Base-by-base conservation (phyloP, 1,140 invertebrate genomes). In the Drosophila sp. region DNA sequence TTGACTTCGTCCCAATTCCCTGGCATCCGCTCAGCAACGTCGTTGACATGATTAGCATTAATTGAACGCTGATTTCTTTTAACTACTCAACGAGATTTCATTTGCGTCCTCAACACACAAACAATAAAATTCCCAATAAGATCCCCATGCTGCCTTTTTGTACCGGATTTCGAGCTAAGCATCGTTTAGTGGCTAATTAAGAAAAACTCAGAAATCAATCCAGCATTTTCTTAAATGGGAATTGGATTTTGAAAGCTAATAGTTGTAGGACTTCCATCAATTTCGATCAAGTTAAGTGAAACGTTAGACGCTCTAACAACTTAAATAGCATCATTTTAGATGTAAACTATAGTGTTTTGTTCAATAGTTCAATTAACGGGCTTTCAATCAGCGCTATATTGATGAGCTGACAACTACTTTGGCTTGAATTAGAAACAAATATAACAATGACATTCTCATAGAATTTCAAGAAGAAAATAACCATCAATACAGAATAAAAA, bases 31-130 rank as follows among this genome's bases (percentile, higher is more conserved):
- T 29, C 9, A 8, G 6, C 32, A 62, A 21, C 51, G 57, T 36
- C 56, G 61, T 57, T 78, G 76, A 76, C 72, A 72, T 72, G 76
- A 78, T 78, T 78, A 78, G 72, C 76, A 76, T 78, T 78, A 66
- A 78, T 78, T 78, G 73, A 76, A 66, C 67, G 51, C 56, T 78
- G 76, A 78, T 76, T 78, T 78, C 72, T 76, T 78, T 70, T n/a
- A 34, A 14, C 63, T 45, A 21, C 34, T 54, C 41, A 38, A 34
- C 43, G 54, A 38, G 46, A 72, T 65, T 66, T 65, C 27, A 34
- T 63, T 70, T 70, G 59, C 41, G 54, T 67, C 21, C 16, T 21
- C 14, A 13, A 21, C 32, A 48, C 32, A 48, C 54, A 53, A 40
- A 56, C 40, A 45, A 14, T 32, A 27, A 32, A 16, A 43, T 27